A percentile compares a stretch with the other conserved stretches of the same genome.
Evolutionary conservation across 37 sponge, comb jelly and placozoan species (phyloP).

Genomic region (Geodia barretti): DNA sequence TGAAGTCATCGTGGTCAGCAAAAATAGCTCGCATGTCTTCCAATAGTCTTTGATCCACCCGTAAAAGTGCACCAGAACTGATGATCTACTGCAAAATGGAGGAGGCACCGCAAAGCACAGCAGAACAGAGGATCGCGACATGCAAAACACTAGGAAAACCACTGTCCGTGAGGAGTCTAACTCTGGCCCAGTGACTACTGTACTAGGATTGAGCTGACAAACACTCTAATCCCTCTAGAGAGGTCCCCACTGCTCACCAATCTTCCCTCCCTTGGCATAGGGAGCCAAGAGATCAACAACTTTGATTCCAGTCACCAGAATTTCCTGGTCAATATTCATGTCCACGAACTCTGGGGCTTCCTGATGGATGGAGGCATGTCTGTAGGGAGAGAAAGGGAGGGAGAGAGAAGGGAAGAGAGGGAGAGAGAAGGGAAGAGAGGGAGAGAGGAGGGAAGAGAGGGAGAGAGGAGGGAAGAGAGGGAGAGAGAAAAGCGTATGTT

Average conservation of each 20-base stretch:
- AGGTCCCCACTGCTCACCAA: constrained; percentile 67
- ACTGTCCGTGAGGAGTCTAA: background rate
- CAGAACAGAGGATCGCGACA: background rate
- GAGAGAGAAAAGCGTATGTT: too few species aligned
- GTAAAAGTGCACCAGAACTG: too few species aligned
- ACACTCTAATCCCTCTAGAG: background rate
- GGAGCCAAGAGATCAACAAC: constrained; percentile 99
- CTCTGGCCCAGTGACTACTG: background rate
- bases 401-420: constrained; percentile 13
- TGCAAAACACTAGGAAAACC: background rate
- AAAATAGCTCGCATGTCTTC: background rate
- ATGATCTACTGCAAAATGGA: too few species aligned
- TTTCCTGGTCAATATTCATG: constrained; percentile 98
- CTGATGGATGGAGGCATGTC: constrained; percentile 77
- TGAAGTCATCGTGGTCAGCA: background rate
- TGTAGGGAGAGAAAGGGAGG: background rate
- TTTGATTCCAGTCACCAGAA: constrained; percentile 99
- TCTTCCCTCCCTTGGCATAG: constrained; percentile 99
- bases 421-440: constrained; percentile 22
- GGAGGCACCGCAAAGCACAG: background rate
- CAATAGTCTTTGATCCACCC: too few species aligned
- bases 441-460: constrained; percentile 8
- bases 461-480: background rate
- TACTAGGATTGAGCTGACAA: background rate
- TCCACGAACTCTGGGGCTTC: constrained; percentile 99